phyloP scores from a whole-genome alignment of 30 jellyfish, hydroid and myxozoan genomes.

The Aurelia sp. region DNA sequence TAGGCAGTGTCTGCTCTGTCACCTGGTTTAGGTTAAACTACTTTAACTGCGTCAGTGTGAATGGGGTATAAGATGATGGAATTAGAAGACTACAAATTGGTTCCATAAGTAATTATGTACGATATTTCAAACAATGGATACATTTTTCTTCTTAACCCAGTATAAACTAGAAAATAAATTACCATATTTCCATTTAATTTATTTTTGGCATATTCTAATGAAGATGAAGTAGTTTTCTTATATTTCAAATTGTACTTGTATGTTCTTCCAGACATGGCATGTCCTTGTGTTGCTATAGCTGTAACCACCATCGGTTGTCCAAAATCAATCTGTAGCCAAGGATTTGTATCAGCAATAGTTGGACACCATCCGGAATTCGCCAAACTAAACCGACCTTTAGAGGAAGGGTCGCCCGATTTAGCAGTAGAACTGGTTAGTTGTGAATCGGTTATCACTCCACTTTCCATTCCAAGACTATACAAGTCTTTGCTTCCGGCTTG shows the following conservation, averaged over 20 bases:
- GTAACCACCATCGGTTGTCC: slow-evolving; percentile 45
- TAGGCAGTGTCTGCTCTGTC: too few species aligned
- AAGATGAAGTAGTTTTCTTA: slow-evolving; percentile 1
- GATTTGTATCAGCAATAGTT: background rate
- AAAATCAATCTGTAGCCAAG: slow-evolving; percentile 54
- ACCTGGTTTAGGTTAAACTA: too few species aligned
- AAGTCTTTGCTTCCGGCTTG: slow-evolving; percentile 32
- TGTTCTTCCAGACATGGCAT: background rate
- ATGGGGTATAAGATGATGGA: too few species aligned
- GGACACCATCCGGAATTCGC: slow-evolving; percentile 62
- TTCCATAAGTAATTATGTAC: too few species aligned
- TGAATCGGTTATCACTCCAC: slow-evolving; percentile 40
- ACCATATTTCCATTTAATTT: slow-evolving; percentile 25
- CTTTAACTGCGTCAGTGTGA: too few species aligned
- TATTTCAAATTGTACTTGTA: slow-evolving; percentile 37
- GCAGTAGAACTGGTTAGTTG: slow-evolving; percentile 33
- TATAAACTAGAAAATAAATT: background rate
- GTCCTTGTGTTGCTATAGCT: slow-evolving; percentile 55
- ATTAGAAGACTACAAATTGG: too few species aligned
- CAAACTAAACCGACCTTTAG: slow-evolving; percentile 9
- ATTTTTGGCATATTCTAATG: slow-evolving; percentile 19
- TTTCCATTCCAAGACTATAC: slow-evolving; percentile 66
- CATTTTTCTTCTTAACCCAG: too few species aligned
- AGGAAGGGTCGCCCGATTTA: slow-evolving; percentile 9
- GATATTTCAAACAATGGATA: too few species aligned